Evolutionary conservation across 2,797 vertebrate species (phyloP).

Genomic region (Distichodus sexfasciatus): DNA sequence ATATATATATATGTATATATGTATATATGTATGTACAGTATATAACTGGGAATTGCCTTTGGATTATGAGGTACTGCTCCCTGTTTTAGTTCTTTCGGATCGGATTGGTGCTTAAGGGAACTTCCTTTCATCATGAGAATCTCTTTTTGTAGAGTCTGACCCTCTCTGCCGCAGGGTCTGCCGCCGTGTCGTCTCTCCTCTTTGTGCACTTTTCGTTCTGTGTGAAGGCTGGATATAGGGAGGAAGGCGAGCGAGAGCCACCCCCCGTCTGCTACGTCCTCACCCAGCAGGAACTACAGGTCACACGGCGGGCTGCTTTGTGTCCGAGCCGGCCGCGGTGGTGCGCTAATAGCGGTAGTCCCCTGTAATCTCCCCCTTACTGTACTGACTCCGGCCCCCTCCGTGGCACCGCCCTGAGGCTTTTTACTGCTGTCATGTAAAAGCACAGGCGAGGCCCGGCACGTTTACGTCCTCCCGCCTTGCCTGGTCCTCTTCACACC

Average conservation of each 20-base stretch:
- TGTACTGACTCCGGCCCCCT: slow-evolving; percentile 39
- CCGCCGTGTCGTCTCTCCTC: too few species aligned
- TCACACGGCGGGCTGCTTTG: slow-evolving; percentile 21
- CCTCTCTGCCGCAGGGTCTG: too few species aligned
- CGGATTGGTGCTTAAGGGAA: too few species aligned
- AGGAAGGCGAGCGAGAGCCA: not conserved
- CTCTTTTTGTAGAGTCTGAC: too few species aligned
- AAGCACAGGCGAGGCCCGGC: slow-evolving; percentile 30
- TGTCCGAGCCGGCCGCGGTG: slow-evolving; percentile 18
- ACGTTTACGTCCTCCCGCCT: slow-evolving; percentile 41
- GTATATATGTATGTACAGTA: too few species aligned
- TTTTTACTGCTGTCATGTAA: slow-evolving; percentile 20
- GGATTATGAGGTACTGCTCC: too few species aligned
- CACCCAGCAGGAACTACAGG: slow-evolving; percentile 14
- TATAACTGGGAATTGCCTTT: too few species aligned
- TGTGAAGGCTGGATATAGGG: too few species aligned
- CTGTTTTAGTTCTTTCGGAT: too few species aligned
- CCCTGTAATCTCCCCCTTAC: slow-evolving; percentile 54
- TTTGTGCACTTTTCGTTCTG: too few species aligned
- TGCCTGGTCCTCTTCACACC: slow-evolving; percentile 23
- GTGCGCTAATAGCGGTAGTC: slow-evolving; percentile 41
- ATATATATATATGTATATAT: too few species aligned
- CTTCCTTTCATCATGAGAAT: too few species aligned
- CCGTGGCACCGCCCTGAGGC: slow-evolving; percentile 14
- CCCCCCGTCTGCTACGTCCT: slow-evolving; percentile 19